Evolutionary conservation across 2,797 vertebrate species (phyloP).

Genomic region (Melanogrammus aeglefinus): DNA sequence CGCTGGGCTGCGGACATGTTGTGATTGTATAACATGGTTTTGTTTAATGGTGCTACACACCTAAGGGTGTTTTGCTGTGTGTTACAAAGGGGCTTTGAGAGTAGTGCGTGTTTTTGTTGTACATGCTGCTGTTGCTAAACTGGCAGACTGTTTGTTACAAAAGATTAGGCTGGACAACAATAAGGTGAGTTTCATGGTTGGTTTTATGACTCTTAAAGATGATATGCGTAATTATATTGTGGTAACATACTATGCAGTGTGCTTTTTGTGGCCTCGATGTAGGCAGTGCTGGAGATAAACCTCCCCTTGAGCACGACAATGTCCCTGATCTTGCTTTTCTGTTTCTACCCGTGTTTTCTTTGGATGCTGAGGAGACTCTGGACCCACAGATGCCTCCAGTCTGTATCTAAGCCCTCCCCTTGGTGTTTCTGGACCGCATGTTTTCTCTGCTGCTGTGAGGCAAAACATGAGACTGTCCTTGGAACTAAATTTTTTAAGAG

Average conservation of each 20-base stretch:
- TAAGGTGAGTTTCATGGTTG: no score
- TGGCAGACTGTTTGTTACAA: neutral
- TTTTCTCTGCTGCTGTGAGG: constrained; percentile 41
- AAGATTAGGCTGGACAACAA: neutral
- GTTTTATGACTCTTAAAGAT: neutral
- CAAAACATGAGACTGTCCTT: constrained; percentile 30
- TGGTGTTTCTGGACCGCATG: constrained; percentile 28
- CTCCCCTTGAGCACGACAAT: constrained; percentile 20
- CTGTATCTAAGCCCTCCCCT: constrained; percentile 11
- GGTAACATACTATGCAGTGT: constrained; percentile 5
- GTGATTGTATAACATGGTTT: neutral
- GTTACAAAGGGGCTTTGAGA: no score
- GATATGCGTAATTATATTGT: neutral
- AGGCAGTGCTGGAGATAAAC: constrained; percentile 1
- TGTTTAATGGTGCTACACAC: neutral
- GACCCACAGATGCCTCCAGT: constrained; percentile 12
- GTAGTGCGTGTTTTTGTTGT: neutral
- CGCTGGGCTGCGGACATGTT: neutral
- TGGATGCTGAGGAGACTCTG: constrained; percentile 29
- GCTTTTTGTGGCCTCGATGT: constrained; percentile 3
- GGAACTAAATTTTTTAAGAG: constrained; percentile 18
- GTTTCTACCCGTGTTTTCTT: constrained; percentile 23
- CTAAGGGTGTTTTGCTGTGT: neutral
- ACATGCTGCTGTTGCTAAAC: neutral
- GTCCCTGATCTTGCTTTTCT: constrained; percentile 25